Percentiles rank a stretch among this genome's conserved stretches.
Conservation (phyloP, 2,797 vertebrate genomes). For the Bovichtus variegatus region DNA sequence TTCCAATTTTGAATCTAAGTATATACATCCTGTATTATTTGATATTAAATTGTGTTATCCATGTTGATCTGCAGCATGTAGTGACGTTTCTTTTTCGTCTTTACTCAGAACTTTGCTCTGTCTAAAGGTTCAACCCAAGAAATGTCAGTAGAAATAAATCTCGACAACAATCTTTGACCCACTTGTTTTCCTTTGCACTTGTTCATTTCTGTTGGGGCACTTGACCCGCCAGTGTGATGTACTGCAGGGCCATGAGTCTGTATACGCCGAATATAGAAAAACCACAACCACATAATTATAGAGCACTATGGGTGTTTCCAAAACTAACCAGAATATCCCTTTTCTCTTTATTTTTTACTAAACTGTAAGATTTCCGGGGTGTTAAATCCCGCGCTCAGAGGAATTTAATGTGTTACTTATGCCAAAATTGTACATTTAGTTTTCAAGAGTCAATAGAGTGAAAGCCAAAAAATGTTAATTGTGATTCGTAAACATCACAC, state of each 20-base stretch:
- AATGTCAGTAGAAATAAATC: background rate
- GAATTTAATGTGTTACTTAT: background rate
- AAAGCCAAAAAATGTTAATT: background rate
- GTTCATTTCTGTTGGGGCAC: conserved; percentile 22
- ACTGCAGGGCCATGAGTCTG: conserved; percentile 28
- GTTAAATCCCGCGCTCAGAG: conserved; percentile 2
- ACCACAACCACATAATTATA: conserved; percentile 81
- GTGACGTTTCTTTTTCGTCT: background rate
- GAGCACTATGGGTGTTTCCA: conserved; percentile 78
- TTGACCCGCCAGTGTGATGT: conserved; percentile 40
- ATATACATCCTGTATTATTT: background rate
- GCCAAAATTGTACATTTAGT: background rate
- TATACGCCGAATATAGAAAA: conserved; percentile 77
- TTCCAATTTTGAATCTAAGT: background rate
- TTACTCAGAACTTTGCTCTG: background rate
- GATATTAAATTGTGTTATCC: background rate
- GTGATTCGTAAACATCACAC: background rate
- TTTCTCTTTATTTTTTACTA: background rate
- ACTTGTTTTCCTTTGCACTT: conserved; percentile 52
- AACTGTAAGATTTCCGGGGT: background rate
- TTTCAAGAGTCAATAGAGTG: background rate
- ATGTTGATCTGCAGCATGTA: background rate
- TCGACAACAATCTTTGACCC: background rate
- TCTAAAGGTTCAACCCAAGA: background rate
- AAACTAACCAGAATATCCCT: conserved; percentile 47